These are phyloP conservation scores for Sogatella furcifera DNA, from an alignment of 1,140 invertebrate genomes.

Conservation along the genomic window DNA sequence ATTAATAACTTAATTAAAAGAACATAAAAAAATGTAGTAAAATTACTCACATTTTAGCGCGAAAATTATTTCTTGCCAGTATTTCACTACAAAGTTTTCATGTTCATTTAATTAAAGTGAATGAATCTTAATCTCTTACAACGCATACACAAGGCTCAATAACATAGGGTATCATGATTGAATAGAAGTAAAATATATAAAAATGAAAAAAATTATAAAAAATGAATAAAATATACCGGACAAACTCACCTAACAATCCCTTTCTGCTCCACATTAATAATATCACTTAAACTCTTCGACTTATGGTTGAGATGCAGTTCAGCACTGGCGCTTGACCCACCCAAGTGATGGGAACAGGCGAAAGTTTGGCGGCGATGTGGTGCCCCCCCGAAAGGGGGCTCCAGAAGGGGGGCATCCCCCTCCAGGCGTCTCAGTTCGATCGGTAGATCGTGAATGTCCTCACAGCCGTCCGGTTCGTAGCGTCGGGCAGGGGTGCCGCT, in stretches of 20 bases:
- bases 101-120: no score
- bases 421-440: slow-evolving; percentile 82
- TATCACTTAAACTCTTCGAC: slow-evolving; percentile 69
- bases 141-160: no score
- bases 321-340: slow-evolving; percentile 32
- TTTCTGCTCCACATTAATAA: slow-evolving; percentile 45
- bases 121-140: no score
- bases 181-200: no score
- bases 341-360: slow-evolving; percentile 26
- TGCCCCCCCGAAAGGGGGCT: slow-evolving; percentile 36
- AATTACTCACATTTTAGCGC: no score
- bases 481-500: slow-evolving; percentile 38
- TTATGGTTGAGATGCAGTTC: slow-evolving; percentile 44
- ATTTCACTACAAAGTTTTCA: no score
- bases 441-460: slow-evolving; percentile 63
- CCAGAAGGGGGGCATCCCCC: slow-evolving; percentile 37
- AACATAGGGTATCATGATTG: no score
- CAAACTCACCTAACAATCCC: slow-evolving; percentile 39
- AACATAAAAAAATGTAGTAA: no score
- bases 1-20: no score
- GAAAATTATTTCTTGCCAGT: no score
- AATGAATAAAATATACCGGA: no score
- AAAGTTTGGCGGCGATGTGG: slow-evolving; percentile 39
- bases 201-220: no score
- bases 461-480: slow-evolving; percentile 41